Evolutionary conservation across 2,113 vertebrate species (phyloP).

Genomic region (Morone saxatilis): DNA sequence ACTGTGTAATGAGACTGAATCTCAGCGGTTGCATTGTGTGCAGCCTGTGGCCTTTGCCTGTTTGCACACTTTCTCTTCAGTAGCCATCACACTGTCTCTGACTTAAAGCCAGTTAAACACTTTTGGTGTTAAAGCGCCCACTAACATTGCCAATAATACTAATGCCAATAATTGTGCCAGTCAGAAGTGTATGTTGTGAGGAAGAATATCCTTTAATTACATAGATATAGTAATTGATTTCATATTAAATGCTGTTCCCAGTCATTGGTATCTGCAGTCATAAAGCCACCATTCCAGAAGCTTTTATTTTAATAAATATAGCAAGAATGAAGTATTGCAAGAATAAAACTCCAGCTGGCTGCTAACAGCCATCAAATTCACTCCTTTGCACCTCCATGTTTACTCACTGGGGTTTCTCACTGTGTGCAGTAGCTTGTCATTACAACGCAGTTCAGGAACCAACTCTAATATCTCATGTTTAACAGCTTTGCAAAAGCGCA

Average conservation of each 20-base stretch:
- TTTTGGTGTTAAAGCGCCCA: not conserved
- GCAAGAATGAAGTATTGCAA: too few species aligned
- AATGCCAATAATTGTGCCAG: not conserved
- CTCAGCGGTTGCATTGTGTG: slow-evolving; percentile 26
- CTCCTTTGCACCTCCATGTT: too few species aligned
- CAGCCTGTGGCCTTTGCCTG: slow-evolving; percentile 13
- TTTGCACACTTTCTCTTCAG: slow-evolving; percentile 13
- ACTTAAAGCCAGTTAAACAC: not conserved
- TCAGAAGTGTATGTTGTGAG: not conserved
- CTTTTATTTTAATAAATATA: too few species aligned
- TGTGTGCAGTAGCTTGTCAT: too few species aligned
- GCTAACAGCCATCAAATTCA: too few species aligned
- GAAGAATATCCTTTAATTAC: not conserved
- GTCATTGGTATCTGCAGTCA: not conserved
- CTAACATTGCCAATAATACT: not conserved
- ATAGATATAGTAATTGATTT: not conserved
- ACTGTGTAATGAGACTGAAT: slow-evolving; percentile 48
- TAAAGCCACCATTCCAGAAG: not conserved
- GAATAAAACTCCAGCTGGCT: too few species aligned
- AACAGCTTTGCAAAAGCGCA: too few species aligned
- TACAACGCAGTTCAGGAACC: too few species aligned
- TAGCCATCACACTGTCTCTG: not conserved
- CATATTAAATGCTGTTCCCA: not conserved
- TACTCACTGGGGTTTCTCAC: too few species aligned
- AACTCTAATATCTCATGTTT: too few species aligned